Base-by-base conservation (phyloP, 2,113 vertebrate genomes). In the Grammatotria lemairii region DNA sequence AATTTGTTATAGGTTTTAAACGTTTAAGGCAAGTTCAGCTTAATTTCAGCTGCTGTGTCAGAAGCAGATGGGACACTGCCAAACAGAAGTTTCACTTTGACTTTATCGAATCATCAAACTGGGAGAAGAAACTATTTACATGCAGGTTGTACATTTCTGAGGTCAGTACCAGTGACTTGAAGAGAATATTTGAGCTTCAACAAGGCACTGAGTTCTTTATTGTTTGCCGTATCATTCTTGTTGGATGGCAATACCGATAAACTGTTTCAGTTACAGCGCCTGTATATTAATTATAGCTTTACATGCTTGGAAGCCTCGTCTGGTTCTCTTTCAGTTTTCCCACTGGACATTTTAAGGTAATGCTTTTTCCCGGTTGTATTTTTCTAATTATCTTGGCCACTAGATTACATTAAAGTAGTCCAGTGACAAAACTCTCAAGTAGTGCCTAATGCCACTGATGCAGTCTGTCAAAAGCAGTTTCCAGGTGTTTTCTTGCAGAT, bases 401-500 rank as follows among this genome's bases (percentile, higher is more conserved):
- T 60, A 75, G 85, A 81, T 73, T 28, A 57, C 68, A 65, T 33
- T 83, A 26, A 53, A 19, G 57, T 57, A 26, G 38, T 19, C 31
- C 55, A 65, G 21, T 47, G 35, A 40, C 10, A 60, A 63, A 83
- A 28, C 33, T 14, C 17, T 68, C 31, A 80, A 68, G 51, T 9
- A 19, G 21, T 40, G 73, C 80, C 35, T 87, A 19, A 78, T 78
- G 82, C 40, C 57, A 33, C 68, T 47, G 45, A 51, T 84, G 82
- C 28, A 60, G 75, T 21, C 84, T 9, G 51, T 70, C 40, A 23
- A 84, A 82, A 73, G 45, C 31, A 49, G 73, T 73, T 83, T 33
- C 88, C 91, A 92, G 89, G 88, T 92, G 88, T 54, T 82, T 84
- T 79, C 75, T 86, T 53, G 63, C 55, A 85, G 91, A 92, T 94